Conservation (phyloP, 2,888 invertebrate genomes). For the Tenthredo mesomela region DNA sequence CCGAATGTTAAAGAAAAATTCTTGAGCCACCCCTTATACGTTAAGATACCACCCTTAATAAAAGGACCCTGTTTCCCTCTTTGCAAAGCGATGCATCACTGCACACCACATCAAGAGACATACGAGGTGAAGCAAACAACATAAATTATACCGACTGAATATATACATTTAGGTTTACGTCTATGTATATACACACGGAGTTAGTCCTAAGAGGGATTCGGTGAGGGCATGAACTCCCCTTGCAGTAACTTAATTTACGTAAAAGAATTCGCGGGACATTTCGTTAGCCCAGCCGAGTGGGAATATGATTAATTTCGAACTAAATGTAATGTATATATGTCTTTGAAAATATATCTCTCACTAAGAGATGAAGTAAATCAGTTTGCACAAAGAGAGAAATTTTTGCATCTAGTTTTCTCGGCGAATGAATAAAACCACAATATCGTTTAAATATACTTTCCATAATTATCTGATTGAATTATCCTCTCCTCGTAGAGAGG, state of each 20-base stretch:
- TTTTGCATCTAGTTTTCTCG: too few relatives aligned
- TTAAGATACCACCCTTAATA: constrained; percentile 7
- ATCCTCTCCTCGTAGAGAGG: neutral
- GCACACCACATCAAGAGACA: constrained; percentile 52
- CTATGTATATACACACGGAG: neutral
- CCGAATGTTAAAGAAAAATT: constrained; percentile 14
- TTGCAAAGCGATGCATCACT: constrained; percentile 54
- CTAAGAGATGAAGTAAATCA: neutral
- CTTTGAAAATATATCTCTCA: neutral
- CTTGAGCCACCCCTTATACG: constrained; percentile 18
- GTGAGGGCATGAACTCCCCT: constrained; percentile 15
- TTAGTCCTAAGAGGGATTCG: neutral
- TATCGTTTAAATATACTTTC: neutral
- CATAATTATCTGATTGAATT: neutral
- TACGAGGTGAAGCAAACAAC: constrained; percentile 54
- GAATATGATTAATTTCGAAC: constrained; percentile 30
- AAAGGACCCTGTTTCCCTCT: constrained; percentile 49
- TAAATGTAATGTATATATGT: constrained; percentile 6
- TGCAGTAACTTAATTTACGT: constrained; percentile 34
- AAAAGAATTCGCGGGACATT: constrained; percentile 45
- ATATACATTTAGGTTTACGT: constrained; percentile 31
- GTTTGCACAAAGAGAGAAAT: neutral
- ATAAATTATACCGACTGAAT: constrained; percentile 48
- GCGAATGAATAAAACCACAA: neutral
- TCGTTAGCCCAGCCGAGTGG: constrained; percentile 17